A percentile compares a stretch with the other conserved stretches of the same genome.
These are phyloP conservation scores for Cyclopterus lumpus DNA, from an alignment of 2,797 vertebrate genomes.

Conservation along the genomic window DNA sequence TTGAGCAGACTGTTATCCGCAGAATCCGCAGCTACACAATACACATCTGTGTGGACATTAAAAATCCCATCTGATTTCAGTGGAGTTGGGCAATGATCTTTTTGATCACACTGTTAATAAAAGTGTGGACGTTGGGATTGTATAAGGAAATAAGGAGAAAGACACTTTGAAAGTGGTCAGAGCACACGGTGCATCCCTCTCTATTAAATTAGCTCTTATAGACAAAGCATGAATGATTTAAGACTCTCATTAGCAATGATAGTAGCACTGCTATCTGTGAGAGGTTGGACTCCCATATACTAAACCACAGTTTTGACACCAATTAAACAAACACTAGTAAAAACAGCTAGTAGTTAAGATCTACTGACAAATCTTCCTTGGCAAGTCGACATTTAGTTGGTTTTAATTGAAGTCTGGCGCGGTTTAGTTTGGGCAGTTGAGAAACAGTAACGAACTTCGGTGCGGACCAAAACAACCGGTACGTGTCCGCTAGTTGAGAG, in stretches of 20 bases:
- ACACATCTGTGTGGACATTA: slow-evolving; percentile 24
- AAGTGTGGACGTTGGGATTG: slow-evolving; percentile 13
- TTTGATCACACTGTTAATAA: slow-evolving; percentile 14
- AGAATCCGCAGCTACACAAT: slow-evolving; percentile 6
- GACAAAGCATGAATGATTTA: neutral
- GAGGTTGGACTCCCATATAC: neutral
- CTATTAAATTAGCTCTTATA: neutral
- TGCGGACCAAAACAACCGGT: neutral
- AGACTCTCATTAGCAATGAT: neutral
- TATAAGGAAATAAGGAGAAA: neutral
- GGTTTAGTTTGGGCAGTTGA: no score
- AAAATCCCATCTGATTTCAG: slow-evolving; percentile 33
- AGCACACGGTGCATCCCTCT: neutral
- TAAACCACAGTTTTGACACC: neutral
- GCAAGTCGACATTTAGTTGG: neutral
- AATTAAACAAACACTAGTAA: neutral
- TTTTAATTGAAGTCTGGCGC: neutral
- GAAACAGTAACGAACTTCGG: no score
- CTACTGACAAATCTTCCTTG: neutral
- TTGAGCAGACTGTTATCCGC: neutral
- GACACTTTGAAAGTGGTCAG: neutral
- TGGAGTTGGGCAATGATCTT: slow-evolving; percentile 33
- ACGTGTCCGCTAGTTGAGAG: no score
- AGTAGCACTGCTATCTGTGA: neutral
- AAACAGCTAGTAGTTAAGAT: neutral